Base-by-base conservation (phyloP, 2,113 vertebrate genomes). In the Paratilapia polleni region DNA sequence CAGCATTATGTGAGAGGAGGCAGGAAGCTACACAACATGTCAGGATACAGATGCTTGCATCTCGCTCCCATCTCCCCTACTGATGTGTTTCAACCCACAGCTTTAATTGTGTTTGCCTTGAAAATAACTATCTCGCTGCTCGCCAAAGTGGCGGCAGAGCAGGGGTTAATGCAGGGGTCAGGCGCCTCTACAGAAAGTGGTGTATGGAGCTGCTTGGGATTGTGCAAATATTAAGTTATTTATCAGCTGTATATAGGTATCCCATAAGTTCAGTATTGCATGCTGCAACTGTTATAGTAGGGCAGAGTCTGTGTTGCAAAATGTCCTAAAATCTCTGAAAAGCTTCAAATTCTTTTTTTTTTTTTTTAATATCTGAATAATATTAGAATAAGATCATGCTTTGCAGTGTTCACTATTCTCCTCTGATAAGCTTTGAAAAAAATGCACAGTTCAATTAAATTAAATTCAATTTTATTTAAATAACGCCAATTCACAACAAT, bases 51-150 rank as follows among this genome's bases (percentile, higher is more conserved):
- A 88, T 80, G 90, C 89, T 75, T 61, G 83, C 88, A 62, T 90
- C 89, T 89, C 89, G 68, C 89, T 88, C 87, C 82, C 64, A 85
- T 60, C 11, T 77, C 85, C 82, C 84, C 86, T 62, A 61, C 74
- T 90, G 82, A 91, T 90, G 89, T 64, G 43, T 85, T 85, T 89
- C 93, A 91, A 26, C 93, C 93, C 93, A 95, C 93, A 74, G 90
- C 73, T 92, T 93, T 94, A 93, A 94, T 95, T 93, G 88, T 89
- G 88, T 92, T 93, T 93, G 88, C 87, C 77, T 81, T 81, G 88
- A 75, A 91, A 87, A 88, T 83, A 87, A 84, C 82, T 70, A 49
- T 89, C 77, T 88, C 66, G 8, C 11, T 58, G 66, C 76, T 75
- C 8, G 28, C 56, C 77, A 75, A 85, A 64, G 77, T 84, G 83